Evolutionary conservation across 2,113 vertebrate species (phyloP).

Genomic region (Antigone vipio): DNA sequence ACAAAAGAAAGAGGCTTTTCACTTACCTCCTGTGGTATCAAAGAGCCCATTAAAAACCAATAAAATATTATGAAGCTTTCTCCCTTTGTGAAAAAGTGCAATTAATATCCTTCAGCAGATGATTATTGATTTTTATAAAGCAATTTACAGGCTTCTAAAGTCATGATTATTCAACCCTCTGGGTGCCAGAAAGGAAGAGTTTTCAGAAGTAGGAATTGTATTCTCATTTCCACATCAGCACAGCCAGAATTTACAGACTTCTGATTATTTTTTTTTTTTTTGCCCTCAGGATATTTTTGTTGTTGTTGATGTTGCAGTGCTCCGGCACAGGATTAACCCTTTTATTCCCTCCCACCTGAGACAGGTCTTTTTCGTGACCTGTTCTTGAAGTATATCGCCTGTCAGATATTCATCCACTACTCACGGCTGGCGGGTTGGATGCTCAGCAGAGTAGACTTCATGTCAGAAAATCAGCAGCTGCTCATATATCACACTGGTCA

Average conservation of each 20-base stretch:
- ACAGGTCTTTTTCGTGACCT: conserved; percentile 15
- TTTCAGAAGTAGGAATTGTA: conserved; percentile 3
- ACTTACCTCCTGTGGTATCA: conserved; percentile 36
- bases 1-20: conserved; percentile 47
- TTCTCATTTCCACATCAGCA: conserved; percentile 46
- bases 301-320: conserved; percentile 55
- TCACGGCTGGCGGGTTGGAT: conserved; percentile 70
- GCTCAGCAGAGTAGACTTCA: conserved; percentile 71
- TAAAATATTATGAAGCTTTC: conserved; percentile 29
- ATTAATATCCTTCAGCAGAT: conserved; percentile 44
- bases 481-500: conserved; percentile 89
- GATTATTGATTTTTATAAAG: conserved; percentile 57
- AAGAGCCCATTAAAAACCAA: conserved; percentile 55
- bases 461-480: conserved; percentile 81
- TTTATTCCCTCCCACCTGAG: conserved; percentile 67
- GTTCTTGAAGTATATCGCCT: conserved; percentile 53
- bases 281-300: conserved; percentile 29
- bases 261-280: not conserved
- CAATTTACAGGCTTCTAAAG: conserved; percentile 46
- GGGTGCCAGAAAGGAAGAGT: conserved; percentile 12
- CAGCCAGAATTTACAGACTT: conserved; percentile 35
- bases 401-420: conserved; percentile 68
- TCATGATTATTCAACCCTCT: conserved; percentile 29
- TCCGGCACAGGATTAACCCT: conserved; percentile 74
- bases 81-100: conserved; percentile 28